A percentile compares a stretch with the other conserved stretches of the same genome.
These are phyloP conservation scores for Menidia menidia DNA, from an alignment of 2,797 vertebrate species.

Conservation along the genomic window DNA sequence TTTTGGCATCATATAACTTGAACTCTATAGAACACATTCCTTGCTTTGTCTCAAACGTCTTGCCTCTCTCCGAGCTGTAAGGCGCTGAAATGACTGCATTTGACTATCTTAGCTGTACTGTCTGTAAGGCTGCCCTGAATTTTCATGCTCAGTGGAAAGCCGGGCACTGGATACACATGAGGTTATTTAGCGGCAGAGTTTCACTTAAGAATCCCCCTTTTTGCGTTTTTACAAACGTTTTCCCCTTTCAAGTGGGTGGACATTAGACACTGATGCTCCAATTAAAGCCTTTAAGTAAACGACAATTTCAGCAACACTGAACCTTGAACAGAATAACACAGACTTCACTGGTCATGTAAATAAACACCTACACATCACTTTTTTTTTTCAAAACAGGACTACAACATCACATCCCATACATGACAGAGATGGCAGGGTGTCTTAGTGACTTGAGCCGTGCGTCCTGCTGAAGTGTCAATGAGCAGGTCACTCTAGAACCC, in stretches of 20 bases:
- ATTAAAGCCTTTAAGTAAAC: slow-evolving; percentile 55
- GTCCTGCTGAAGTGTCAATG: slow-evolving; percentile 34
- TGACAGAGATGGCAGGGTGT: slow-evolving; percentile 45
- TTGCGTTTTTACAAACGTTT: slow-evolving; percentile 42
- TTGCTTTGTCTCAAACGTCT: slow-evolving; percentile 49
- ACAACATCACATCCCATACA: slow-evolving; percentile 72
- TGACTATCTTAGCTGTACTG: slow-evolving; percentile 51
- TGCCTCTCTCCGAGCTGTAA: slow-evolving; percentile 66
- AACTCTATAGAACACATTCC: slow-evolving; percentile 67
- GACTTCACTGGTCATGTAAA: slow-evolving; percentile 72
- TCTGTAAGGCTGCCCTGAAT: slow-evolving; percentile 74
- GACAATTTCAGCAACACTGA: slow-evolving; percentile 67
- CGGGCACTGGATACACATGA: slow-evolving; percentile 53
- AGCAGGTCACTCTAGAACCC: slow-evolving; percentile 29
- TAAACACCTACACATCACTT: slow-evolving; percentile 75
- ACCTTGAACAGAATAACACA: slow-evolving; percentile 71
- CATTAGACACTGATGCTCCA: slow-evolving; percentile 38
- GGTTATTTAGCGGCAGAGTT: slow-evolving; percentile 63
- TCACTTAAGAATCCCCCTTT: slow-evolving; percentile 29
- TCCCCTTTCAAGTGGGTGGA: slow-evolving; percentile 19
- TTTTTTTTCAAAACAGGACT: slow-evolving; percentile 66
- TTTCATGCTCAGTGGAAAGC: slow-evolving; percentile 61
- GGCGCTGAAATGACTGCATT: slow-evolving; percentile 77
- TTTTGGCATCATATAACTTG: slow-evolving; percentile 73
- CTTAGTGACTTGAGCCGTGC: slow-evolving; percentile 24